These are phyloP conservation scores for Callinectes sapidus DNA, from an alignment of 2,888 invertebrate species.

Conservation along the genomic window DNA sequence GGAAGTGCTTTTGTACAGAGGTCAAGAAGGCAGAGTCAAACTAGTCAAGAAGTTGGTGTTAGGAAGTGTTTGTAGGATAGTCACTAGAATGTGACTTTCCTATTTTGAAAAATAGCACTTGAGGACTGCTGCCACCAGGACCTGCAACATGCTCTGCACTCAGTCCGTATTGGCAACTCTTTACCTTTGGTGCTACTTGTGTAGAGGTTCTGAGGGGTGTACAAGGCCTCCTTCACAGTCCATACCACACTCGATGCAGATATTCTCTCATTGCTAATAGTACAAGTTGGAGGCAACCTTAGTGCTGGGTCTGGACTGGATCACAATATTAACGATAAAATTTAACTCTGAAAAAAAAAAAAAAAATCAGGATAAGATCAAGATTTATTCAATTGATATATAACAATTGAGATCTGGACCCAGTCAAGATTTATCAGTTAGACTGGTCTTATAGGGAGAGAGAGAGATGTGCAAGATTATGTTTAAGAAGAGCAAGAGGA, in stretches of 20 bases:
- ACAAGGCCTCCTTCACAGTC: constrained; percentile 40
- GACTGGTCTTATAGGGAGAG: not conserved
- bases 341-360: too few relatives aligned
- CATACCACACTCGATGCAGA: not conserved
- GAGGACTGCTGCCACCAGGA: constrained; percentile 48
- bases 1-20: constrained; percentile 30
- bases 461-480: too few relatives aligned
- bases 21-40: constrained; percentile 43
- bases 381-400: too few relatives aligned
- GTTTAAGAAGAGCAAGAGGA: too few relatives aligned
- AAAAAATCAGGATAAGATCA: not conserved
- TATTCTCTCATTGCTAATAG: constrained; percentile 16
- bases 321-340: not conserved
- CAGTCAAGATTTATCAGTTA: too few relatives aligned
- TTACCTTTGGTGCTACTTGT: constrained; percentile 67
- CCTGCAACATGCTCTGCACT: constrained; percentile 62
- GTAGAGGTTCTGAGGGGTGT: constrained; percentile 63
- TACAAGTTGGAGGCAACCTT: constrained; percentile 24
- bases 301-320: not conserved
- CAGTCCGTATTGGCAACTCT: constrained; percentile 59
- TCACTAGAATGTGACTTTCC: constrained; percentile 3
- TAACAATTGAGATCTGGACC: too few relatives aligned
- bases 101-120: not conserved
- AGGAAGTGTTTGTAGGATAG: constrained; percentile 31
- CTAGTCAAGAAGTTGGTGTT: constrained; percentile 52